Conservation (phyloP, 92 coral and sea anemone species). For the Paragorgia papillata region DNA sequence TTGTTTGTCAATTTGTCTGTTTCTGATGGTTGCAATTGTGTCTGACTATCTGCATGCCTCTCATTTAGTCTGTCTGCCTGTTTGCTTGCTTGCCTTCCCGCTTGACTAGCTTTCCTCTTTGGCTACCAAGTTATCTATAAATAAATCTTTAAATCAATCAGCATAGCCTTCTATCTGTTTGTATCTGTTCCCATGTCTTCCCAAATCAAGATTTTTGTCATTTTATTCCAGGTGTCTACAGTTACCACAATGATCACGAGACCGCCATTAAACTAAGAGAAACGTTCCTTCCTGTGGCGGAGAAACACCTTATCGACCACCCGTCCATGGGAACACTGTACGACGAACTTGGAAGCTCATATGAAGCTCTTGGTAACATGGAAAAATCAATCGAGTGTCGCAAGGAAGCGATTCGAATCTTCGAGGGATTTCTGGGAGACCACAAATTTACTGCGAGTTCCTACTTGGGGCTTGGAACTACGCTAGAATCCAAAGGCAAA, state of each 20-base stretch:
- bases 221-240: constrained; percentile 71
- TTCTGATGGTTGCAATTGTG: too few species aligned
- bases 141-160: too few species aligned
- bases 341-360: constrained; percentile 91
- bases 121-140: too few species aligned
- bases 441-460: constrained; percentile 96
- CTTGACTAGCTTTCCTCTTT: too few species aligned
- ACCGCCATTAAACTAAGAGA: constrained; percentile 85
- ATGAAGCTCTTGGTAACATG: constrained; percentile 73
- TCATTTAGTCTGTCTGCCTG: too few species aligned
- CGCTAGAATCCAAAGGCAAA: constrained; percentile 47
- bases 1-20: too few species aligned
- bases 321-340: constrained; percentile 87
- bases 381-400: constrained; percentile 65
- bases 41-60: too few species aligned
- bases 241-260: constrained; percentile 75
- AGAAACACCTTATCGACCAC: constrained; percentile 75
- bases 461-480: constrained; percentile 84
- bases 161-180: too few species aligned
- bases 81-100: too few species aligned
- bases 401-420: constrained; percentile 80
- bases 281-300: constrained; percentile 80
- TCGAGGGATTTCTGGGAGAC: constrained; percentile 76
- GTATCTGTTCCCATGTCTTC: background rate
- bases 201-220: background rate